These are phyloP conservation scores for Pterophyllum scalare DNA, from an alignment of 2,113 vertebrate species.

Conservation along the genomic window DNA sequence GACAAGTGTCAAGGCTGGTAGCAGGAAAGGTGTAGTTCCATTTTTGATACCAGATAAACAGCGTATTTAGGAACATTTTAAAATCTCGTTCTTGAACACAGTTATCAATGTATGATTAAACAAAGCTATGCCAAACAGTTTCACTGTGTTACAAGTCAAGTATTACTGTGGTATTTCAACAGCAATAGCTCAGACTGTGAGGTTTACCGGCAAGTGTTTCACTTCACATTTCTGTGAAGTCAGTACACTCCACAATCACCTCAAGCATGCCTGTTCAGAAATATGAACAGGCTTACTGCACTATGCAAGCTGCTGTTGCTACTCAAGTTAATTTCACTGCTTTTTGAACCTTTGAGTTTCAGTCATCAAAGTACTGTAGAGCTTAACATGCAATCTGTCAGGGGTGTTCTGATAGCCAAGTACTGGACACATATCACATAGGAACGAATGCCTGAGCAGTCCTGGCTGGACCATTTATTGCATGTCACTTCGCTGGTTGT, in stretches of 20 bases:
- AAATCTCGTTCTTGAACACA: neutral
- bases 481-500: neutral
- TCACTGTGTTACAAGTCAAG: neutral
- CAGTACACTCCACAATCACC: neutral
- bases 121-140: neutral
- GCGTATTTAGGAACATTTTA: neutral
- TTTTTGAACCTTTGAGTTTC: constrained; percentile 7
- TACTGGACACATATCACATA: neutral
- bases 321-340: neutral
- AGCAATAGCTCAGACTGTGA: neutral
- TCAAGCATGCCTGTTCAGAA: neutral
- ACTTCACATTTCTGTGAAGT: constrained; percentile 61
- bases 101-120: constrained; percentile 1
- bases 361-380: constrained; percentile 21
- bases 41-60: constrained; percentile 50
- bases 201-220: constrained; percentile 54
- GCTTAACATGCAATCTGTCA: constrained; percentile 18
- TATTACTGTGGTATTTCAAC: constrained; percentile 13
- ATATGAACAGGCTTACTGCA: neutral
- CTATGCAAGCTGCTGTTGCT: neutral
- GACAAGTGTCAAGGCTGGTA: constrained; percentile 32
- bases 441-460: neutral
- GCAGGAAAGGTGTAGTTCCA: constrained; percentile 43
- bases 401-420: neutral
- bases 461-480: neutral